phyloP scores from a whole-genome alignment of 2,113 vertebrate species.

The Blennius ocellaris region DNA sequence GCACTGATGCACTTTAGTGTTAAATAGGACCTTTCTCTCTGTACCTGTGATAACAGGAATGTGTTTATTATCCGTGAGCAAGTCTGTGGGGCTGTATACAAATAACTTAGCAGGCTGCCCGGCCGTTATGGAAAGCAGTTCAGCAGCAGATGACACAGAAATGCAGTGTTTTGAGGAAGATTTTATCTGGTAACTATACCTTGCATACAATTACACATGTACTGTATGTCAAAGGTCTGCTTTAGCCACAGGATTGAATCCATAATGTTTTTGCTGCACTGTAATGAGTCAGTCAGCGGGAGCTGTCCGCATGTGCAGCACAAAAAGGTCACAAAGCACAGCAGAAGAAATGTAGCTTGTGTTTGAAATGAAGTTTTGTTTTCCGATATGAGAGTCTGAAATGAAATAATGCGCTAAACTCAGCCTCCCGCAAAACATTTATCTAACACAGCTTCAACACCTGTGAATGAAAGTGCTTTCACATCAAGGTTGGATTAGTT shows the following conservation, averaged over 20 bases:
- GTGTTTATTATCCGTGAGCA: background rate
- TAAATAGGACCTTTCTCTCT: constrained; percentile 28
- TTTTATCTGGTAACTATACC: background rate
- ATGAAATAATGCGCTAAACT: no score
- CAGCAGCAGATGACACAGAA: no score
- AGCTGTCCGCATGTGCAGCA: no score
- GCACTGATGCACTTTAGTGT: constrained; percentile 13
- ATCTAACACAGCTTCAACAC: no score
- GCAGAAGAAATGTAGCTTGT: no score
- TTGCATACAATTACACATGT: background rate
- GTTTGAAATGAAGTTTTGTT: no score
- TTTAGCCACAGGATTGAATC: background rate
- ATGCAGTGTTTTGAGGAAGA: no score
- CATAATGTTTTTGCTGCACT: background rate
- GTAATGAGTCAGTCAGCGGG: no score
- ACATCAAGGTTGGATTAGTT: no score
- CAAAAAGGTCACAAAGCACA: background rate
- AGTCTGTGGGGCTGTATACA: background rate
- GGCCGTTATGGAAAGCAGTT: background rate
- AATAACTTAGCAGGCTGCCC: background rate
- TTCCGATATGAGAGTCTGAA: no score
- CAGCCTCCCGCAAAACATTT: no score
- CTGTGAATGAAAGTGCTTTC: no score
- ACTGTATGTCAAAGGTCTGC: background rate
- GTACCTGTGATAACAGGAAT: background rate